Evolutionary conservation across 2,113 vertebrate genomes (phyloP).

Genomic region (Rhodinocichla rosea): DNA sequence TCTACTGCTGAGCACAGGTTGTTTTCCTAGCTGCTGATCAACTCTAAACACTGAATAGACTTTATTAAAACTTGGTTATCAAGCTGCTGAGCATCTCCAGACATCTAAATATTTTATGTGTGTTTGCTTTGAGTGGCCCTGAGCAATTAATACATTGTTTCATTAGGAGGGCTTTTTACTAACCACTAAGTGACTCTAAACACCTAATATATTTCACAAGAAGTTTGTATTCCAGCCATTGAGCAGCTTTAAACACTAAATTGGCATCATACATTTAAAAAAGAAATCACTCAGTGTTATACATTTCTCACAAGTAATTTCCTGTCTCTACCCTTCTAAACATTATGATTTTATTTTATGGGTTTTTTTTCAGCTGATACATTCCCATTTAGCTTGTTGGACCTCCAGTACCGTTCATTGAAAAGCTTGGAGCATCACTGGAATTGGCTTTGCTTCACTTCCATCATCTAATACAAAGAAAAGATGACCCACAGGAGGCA

Average conservation of each 20-base stretch:
- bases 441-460: constrained; percentile 46
- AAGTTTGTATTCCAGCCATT: constrained; percentile 48
- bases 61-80: constrained; percentile 75
- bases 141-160: constrained; percentile 61
- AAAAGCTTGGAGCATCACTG: neutral
- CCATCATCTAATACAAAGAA: constrained; percentile 7
- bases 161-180: constrained; percentile 57
- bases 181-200: constrained; percentile 62
- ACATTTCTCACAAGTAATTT: constrained; percentile 65
- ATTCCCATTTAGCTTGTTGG: constrained; percentile 3
- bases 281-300: constrained; percentile 28
- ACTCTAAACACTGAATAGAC: constrained; percentile 56
- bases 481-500: neutral
- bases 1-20: constrained; percentile 56
- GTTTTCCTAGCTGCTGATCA: constrained; percentile 66
- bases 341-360: constrained; percentile 36
- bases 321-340: constrained; percentile 44
- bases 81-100: constrained; percentile 61
- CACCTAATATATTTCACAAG: constrained; percentile 66
- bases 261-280: constrained; percentile 29
- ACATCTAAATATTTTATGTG: constrained; percentile 65
- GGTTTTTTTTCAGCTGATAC: neutral
- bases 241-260: constrained; percentile 67
- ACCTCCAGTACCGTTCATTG: constrained; percentile 18
- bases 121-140: constrained; percentile 46